Evolutionary conservation across 2,888 invertebrate species (phyloP).

Genomic region (Psylliodes chrysocephalus): DNA sequence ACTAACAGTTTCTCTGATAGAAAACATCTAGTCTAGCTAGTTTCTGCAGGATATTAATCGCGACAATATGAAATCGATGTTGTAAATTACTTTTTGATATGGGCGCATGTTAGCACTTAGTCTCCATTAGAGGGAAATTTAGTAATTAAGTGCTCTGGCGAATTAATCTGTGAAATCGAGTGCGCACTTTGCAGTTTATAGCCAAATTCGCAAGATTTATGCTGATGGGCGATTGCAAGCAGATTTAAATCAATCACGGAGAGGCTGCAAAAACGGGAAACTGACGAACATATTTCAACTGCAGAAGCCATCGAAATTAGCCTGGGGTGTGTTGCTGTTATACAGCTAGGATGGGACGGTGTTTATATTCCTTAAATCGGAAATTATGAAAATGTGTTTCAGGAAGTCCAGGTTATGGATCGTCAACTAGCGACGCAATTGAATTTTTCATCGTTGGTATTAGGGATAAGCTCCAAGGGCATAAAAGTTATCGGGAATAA

Average conservation of each 20-base stretch:
- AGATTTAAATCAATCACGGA: slow-evolving; percentile 30
- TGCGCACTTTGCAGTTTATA: slow-evolving; percentile 42
- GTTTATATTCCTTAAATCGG: slow-evolving; percentile 3
- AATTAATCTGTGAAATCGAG: slow-evolving; percentile 54
- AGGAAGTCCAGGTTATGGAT: too few relatives aligned
- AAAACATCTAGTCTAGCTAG: slow-evolving; percentile 12
- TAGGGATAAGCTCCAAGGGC: too few relatives aligned
- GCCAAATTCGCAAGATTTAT: slow-evolving; percentile 27
- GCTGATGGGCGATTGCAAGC: slow-evolving; percentile 27
- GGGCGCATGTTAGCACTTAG: slow-evolving; percentile 54
- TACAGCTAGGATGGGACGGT: background rate
- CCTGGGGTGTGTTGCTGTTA: background rate
- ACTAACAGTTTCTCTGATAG: slow-evolving; percentile 3
- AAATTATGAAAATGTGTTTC: background rate
- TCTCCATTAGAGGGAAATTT: slow-evolving; percentile 54
- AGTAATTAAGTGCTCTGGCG: slow-evolving; percentile 55
- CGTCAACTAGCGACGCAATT: too few relatives aligned
- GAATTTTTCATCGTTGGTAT: too few relatives aligned
- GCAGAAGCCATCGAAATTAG: slow-evolving; percentile 3
- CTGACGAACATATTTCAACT: slow-evolving; percentile 24
- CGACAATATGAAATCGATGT: slow-evolving; percentile 32
- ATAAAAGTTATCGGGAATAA: too few relatives aligned
- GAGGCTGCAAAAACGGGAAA: slow-evolving; percentile 29
- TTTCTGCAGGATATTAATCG: slow-evolving; percentile 26
- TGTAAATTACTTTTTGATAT: slow-evolving; percentile 60